These are phyloP conservation scores for Noctua comes DNA, from an alignment of 2,888 invertebrate species.

Conservation along the genomic window DNA sequence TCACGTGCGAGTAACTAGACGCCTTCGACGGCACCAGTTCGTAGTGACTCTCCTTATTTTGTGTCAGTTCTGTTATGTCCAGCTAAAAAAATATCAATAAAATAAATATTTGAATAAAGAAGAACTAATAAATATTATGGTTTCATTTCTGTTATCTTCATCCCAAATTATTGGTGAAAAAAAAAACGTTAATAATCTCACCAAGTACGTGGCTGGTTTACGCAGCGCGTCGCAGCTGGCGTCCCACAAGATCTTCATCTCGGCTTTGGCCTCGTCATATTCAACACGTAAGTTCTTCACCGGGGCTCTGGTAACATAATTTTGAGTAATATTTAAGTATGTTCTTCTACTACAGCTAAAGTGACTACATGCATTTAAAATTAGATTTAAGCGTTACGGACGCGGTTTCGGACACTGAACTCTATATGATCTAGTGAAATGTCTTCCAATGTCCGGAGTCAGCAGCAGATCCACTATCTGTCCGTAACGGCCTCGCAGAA, in stretches of 20 bases:
- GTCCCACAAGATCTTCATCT: slow-evolving; percentile 92
- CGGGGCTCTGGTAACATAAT: slow-evolving; percentile 87
- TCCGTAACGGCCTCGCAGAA: not conserved
- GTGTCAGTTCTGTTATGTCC: slow-evolving; percentile 82
- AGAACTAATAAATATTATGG: not conserved
- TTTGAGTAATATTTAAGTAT: too few species aligned
- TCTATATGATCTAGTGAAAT: not conserved
- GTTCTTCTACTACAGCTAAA: not conserved
- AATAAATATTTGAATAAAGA: not conserved
- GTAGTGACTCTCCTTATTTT: slow-evolving; percentile 81
- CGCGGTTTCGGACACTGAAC: not conserved
- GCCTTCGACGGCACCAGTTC: slow-evolving; percentile 87
- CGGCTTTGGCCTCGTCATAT: slow-evolving; percentile 73
- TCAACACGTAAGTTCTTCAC: slow-evolving; percentile 92
- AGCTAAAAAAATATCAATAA: slow-evolving; percentile 69
- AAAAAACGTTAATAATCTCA: slow-evolving; percentile 77
- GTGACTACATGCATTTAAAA: not conserved
- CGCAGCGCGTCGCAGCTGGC: slow-evolving; percentile 91
- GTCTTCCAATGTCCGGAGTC: not conserved
- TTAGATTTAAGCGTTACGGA: not conserved
- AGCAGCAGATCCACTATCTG: not conserved
- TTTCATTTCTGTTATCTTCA: not conserved
- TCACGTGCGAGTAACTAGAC: slow-evolving; percentile 86
- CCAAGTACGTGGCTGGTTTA: slow-evolving; percentile 90
- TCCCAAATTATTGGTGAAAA: not conserved